Evolutionary conservation across 1,140 invertebrate species (phyloP).

Genomic region (Kradibia gibbosae): DNA sequence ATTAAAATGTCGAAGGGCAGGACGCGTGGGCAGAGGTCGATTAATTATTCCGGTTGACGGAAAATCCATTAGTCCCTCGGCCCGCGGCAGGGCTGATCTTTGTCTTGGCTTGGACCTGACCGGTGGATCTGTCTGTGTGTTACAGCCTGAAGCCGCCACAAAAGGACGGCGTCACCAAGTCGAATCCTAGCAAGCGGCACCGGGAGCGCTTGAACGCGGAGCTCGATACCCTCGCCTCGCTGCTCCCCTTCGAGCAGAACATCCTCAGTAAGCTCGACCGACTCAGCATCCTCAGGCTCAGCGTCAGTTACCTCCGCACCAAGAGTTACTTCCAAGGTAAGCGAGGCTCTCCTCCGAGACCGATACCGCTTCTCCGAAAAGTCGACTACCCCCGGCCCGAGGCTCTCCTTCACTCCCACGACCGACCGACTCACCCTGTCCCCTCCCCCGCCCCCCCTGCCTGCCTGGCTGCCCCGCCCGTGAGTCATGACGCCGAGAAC

Average conservation of each 20-base stretch:
- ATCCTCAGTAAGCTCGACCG: conserved; percentile 98
- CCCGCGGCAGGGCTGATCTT: conserved; percentile 59
- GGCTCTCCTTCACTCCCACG: conserved; percentile 9
- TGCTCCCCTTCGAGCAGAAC: conserved; percentile 98
- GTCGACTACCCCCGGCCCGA: background rate
- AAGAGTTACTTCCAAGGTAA: conserved; percentile 99
- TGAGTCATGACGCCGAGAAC: conserved; percentile 25
- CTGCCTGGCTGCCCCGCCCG: background rate
- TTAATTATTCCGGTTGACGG: conserved; percentile 73
- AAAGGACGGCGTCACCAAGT: conserved; percentile 97
- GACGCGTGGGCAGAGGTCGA: conserved; percentile 69
- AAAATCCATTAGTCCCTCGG: conserved; percentile 68
- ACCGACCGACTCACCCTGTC: too few species aligned
- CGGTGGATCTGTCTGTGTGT: conserved; percentile 60
- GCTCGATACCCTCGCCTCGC: conserved; percentile 96
- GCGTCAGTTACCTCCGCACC: conserved; percentile 97
- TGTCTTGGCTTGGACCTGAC: conserved; percentile 4
- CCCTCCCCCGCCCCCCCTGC: conserved; percentile 1
- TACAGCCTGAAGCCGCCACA: conserved; percentile 94
- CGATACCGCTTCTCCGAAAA: too few species aligned
- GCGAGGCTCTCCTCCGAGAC: conserved; percentile 56
- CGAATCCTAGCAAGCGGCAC: conserved; percentile 98
- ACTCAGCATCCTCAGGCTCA: conserved; percentile 96
- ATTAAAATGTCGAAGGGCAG: conserved; percentile 73
- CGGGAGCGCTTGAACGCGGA: conserved; percentile 97